Conservation (phyloP, 2,113 vertebrate genomes). For the Verasper variegatus region DNA sequence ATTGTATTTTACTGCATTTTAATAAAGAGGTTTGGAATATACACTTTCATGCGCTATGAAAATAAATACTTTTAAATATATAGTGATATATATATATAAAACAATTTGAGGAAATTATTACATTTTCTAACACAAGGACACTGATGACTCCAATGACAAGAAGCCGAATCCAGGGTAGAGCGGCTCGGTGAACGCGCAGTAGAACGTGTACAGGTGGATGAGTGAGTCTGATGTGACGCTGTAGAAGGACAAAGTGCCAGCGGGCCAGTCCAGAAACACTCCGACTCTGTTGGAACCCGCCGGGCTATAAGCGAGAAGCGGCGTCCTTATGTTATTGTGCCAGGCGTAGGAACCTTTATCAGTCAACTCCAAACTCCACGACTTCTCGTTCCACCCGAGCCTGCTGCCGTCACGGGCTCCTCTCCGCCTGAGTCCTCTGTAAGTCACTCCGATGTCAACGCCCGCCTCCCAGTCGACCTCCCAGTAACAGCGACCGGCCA, state of each 20-base stretch:
- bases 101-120: too few relatives aligned
- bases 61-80: not conserved
- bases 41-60: not conserved
- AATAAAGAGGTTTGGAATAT: not conserved
- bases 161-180: slow-evolving; percentile 33
- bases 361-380: slow-evolving; percentile 19
- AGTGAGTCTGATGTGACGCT: not conserved
- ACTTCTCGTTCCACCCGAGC: slow-evolving; percentile 30
- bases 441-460: slow-evolving; percentile 13
- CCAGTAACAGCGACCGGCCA: slow-evolving; percentile 30
- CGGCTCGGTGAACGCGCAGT: slow-evolving; percentile 16
- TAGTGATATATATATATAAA: too few relatives aligned
- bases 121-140: slow-evolving; percentile 5
- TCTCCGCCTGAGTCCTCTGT: slow-evolving; percentile 2
- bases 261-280: slow-evolving; percentile 35
- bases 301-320: not conserved
- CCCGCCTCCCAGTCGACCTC: slow-evolving; percentile 20
- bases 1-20: not conserved
- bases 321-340: slow-evolving; percentile 16
- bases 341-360: not conserved
- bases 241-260: slow-evolving; percentile 30
- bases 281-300: slow-evolving; percentile 1
- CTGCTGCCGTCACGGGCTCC: slow-evolving; percentile 4
- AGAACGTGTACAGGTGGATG: slow-evolving; percentile 36
- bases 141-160: slow-evolving; percentile 15